These are phyloP conservation scores for Harmothoe impar DNA, from an alignment of 2,888 invertebrate species.

Conservation along the genomic window DNA sequence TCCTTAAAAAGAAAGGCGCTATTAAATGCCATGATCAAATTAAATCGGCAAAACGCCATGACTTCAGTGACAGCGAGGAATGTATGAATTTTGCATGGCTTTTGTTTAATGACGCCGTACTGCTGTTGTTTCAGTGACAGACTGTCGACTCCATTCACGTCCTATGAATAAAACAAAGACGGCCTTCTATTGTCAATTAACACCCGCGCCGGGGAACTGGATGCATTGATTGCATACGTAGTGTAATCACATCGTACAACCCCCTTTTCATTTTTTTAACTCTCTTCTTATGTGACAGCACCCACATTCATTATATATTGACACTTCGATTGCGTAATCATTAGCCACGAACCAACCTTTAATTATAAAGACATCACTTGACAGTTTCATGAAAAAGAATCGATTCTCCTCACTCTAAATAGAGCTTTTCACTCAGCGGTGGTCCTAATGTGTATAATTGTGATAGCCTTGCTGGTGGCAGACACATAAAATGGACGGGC, in stretches of 20 bases:
- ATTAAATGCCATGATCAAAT: conserved; percentile 41
- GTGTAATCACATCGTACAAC: conserved; percentile 7
- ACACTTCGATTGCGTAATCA: conserved; percentile 36
- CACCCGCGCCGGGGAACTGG: not conserved
- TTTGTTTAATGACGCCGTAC: conserved; percentile 9
- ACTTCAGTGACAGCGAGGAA: not conserved
- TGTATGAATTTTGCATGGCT: conserved; percentile 36
- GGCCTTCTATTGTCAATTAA: conserved; percentile 39
- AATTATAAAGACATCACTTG: conserved; percentile 45
- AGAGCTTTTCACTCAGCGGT: no score
- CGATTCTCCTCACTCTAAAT: not conserved
- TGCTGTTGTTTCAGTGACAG: not conserved
- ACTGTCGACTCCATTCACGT: not conserved
- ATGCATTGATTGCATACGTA: not conserved
- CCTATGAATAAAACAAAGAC: conserved; percentile 18
- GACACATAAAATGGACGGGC: no score
- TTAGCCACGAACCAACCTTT: not conserved
- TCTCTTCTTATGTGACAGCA: not conserved
- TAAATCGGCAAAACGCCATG: conserved; percentile 23
- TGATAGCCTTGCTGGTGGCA: no score
- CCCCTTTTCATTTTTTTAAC: not conserved
- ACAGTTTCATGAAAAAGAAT: not conserved
- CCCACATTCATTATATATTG: conserved; percentile 33
- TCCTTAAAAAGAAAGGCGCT: not conserved
- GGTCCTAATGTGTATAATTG: no score